Conservation (phyloP, 2,797 vertebrate species). For the Malacoctenus gilli region DNA sequence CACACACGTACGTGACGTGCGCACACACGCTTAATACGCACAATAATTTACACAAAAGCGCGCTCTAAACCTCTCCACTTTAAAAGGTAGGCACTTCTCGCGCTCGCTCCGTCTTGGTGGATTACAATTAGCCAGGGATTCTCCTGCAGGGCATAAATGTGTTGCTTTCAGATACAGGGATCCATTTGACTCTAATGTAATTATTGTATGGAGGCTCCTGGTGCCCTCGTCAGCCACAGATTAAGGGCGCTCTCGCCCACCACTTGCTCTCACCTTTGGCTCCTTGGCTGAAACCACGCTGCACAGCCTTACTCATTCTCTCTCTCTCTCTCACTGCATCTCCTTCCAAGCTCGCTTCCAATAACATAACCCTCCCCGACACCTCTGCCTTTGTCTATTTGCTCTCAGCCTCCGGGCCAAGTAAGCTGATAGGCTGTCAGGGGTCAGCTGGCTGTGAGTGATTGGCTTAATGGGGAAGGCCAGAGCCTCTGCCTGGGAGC, state of each 20-base stretch:
- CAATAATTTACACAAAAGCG: constrained; percentile 65
- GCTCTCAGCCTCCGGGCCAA: constrained; percentile 72
- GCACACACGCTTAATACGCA: constrained; percentile 49
- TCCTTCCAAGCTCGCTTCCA: constrained; percentile 62
- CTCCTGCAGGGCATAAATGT: constrained; percentile 87
- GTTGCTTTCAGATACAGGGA: constrained; percentile 87
- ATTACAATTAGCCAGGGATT: constrained; percentile 87
- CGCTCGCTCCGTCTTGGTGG: constrained; percentile 79
- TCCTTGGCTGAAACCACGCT: constrained; percentile 78
- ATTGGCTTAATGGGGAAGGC: constrained; percentile 80
- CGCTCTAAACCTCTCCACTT: constrained; percentile 74
- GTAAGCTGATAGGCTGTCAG: constrained; percentile 80
- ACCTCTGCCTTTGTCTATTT: constrained; percentile 78
- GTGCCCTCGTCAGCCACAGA: constrained; percentile 83
- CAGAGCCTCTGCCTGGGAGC: constrained; percentile 71
- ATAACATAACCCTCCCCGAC: constrained; percentile 65
- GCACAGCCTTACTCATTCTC: constrained; percentile 67
- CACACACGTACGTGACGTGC: too few relatives aligned
- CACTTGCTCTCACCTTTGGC: constrained; percentile 86
- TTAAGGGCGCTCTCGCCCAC: constrained; percentile 83
- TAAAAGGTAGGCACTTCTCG: constrained; percentile 81
- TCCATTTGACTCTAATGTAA: constrained; percentile 87
- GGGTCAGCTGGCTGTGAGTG: constrained; percentile 80
- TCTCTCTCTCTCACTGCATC: constrained; percentile 48
- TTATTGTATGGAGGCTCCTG: constrained; percentile 80